phyloP scores from a whole-genome alignment of 2,888 invertebrate species.

The Trissolcus brochymenae region DNA sequence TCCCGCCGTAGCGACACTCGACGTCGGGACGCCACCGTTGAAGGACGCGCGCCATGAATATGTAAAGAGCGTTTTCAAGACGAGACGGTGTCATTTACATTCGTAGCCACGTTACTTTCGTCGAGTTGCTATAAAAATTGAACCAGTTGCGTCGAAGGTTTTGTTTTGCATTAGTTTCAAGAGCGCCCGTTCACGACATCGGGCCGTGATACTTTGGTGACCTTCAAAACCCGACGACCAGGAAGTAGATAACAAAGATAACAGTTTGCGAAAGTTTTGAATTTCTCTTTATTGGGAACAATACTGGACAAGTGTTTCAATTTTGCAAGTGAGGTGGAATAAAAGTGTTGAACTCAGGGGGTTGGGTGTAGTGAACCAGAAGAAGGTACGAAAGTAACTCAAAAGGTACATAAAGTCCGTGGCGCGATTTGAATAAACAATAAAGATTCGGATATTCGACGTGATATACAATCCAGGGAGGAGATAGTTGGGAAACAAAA shows the following conservation, averaged over 20 bases:
- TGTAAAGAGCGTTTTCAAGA: constrained; percentile 58
- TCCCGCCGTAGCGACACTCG: constrained; percentile 70
- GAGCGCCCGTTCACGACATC: background rate
- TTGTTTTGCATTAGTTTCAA: background rate
- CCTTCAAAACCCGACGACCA: constrained; percentile 24
- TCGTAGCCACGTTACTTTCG: constrained; percentile 40
- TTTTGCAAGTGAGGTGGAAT: no score
- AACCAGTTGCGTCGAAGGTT: constrained; percentile 2
- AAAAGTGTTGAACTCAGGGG: no score
- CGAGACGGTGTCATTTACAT: constrained; percentile 57
- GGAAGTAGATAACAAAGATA: background rate
- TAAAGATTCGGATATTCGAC: no score
- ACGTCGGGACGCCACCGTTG: constrained; percentile 74
- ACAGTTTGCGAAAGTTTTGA: background rate
- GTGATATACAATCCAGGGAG: no score
- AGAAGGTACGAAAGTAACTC: no score
- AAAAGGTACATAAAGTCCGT: no score
- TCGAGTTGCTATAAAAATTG: constrained; percentile 21
- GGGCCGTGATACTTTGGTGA: constrained; percentile 21
- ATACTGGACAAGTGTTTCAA: no score
- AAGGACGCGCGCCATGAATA: constrained; percentile 72
- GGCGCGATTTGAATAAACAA: no score
- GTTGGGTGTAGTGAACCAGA: no score
- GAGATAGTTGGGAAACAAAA: no score
- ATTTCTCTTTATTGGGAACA: no score